Percentiles rank a stretch among this genome's conserved stretches.
phyloP scores from a whole-genome alignment of 1,140 invertebrate species.

The Phthorimaea operculella region DNA sequence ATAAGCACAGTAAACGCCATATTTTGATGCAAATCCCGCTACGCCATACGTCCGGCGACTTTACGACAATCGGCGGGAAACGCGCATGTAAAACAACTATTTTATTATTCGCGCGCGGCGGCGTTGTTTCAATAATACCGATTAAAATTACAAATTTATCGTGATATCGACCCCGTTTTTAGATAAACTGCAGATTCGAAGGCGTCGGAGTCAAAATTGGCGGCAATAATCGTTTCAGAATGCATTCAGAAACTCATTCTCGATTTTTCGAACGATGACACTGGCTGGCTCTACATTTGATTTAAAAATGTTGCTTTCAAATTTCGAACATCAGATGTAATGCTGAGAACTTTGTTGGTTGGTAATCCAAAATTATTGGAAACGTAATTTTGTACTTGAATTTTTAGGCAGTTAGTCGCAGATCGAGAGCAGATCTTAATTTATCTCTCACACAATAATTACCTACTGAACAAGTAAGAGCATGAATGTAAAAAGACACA shows the following conservation, averaged over 20 bases:
- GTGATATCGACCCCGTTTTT: constrained; percentile 40
- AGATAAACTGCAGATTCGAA: constrained; percentile 48
- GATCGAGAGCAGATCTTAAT: too few species aligned
- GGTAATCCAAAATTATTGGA: too few species aligned
- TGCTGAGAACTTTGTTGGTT: background rate
- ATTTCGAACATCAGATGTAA: background rate
- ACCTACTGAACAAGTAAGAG: too few species aligned
- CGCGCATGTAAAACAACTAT: constrained; percentile 45
- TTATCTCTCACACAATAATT: too few species aligned
- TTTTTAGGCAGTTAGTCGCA: too few species aligned
- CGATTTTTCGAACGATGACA: constrained; percentile 42
- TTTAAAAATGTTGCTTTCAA: background rate
- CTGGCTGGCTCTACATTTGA: constrained; percentile 1
- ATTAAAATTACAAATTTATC: constrained; percentile 65
- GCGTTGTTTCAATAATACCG: constrained; percentile 59
- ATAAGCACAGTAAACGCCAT: constrained; percentile 34
- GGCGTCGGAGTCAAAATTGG: constrained; percentile 26
- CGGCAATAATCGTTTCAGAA: constrained; percentile 34
- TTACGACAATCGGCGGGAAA: constrained; percentile 44
- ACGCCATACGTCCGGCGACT: constrained; percentile 35
- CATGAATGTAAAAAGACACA: too few species aligned
- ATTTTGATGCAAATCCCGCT: constrained; percentile 41
- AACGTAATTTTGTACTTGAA: too few species aligned
- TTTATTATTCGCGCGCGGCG: constrained; percentile 45
- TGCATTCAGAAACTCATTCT: constrained; percentile 21